Base-by-base conservation (phyloP, 64 coral and sea anemone species). In the Porites lutea region DNA sequence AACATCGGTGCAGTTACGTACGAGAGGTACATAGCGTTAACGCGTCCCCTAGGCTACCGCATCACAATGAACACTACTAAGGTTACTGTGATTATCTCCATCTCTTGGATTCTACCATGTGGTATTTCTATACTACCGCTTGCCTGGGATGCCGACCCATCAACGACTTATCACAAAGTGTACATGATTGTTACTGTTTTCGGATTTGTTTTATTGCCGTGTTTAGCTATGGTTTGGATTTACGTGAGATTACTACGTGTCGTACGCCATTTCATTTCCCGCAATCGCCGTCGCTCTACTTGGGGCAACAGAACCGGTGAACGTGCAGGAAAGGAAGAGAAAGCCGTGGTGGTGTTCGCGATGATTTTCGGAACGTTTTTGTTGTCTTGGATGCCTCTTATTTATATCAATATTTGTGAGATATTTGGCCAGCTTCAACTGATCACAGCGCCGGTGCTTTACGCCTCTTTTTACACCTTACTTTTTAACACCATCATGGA, bases 1-100 rank as follows among this genome's bases (percentile, higher is more conserved):
- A 96, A 93, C 73, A 87, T 96, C 37, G 84, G 95, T 72, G 95
- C 95, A 19, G 95, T 96, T 19, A 96, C 95, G 4, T 96, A 93
- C 65, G 95, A 96, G n/a, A 77, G 95, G 22, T 96, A 90, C 47
- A 46, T 96, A 10, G 95, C 95, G 21, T 71, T 96, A 16, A 96
- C 95, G 11, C 76, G 90, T 22, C 95, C 95, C 6, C 79, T 96
- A 64, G 86, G 74, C 45, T 96, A 96, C 63, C 91, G 91, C 9
- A n/a, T 84, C 4, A 96, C 86, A 22, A 93, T 96, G 95, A 93
- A 84, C 81, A 79, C 65, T 3, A 68, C 72, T 4, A 96, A 82
- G 58, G 81, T 86, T 1, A 15, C 92, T 6, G 75, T 77, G 13
- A 92, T 90, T 23, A 93, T 96, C 43, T 67, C 61, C 16, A 6